These are phyloP conservation scores for Patella caerulea DNA, from an alignment of 2,888 invertebrate genomes.

Conservation along the genomic window DNA sequence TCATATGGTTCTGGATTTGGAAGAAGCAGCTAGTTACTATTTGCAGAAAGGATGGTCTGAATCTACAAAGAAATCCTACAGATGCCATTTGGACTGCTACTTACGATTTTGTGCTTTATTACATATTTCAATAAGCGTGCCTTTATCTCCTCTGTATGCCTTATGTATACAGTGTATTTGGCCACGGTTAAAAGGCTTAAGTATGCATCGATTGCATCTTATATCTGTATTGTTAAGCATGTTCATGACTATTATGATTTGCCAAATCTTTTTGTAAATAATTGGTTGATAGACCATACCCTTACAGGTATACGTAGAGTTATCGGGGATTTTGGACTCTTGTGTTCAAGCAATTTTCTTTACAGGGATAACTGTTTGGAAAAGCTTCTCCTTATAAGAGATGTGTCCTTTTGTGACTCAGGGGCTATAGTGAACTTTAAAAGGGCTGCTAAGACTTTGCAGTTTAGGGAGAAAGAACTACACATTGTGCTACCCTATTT, in stretches of 20 bases:
- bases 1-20: neutral
- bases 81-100: neutral
- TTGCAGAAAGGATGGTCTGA: neutral
- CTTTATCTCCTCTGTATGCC: neutral
- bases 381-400: neutral
- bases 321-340: neutral
- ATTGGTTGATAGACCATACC: neutral
- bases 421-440: neutral
- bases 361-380: neutral
- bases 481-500: neutral
- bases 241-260: neutral
- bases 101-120: neutral
- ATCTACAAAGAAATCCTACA: neutral
- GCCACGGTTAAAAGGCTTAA: neutral
- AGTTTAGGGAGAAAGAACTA: neutral
- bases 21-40: neutral
- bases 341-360: neutral
- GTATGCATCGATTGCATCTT: neutral
- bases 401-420: neutral
- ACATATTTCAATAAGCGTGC: neutral
- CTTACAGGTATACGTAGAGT: neutral
- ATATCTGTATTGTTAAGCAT: neutral
- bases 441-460: neutral
- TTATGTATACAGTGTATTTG: neutral
- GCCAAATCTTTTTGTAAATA: neutral